Percentiles rank a stretch among this genome's conserved stretches.
Conservation (phyloP, 2,113 vertebrate genomes). For the Anarhynchus alexandrinus region DNA sequence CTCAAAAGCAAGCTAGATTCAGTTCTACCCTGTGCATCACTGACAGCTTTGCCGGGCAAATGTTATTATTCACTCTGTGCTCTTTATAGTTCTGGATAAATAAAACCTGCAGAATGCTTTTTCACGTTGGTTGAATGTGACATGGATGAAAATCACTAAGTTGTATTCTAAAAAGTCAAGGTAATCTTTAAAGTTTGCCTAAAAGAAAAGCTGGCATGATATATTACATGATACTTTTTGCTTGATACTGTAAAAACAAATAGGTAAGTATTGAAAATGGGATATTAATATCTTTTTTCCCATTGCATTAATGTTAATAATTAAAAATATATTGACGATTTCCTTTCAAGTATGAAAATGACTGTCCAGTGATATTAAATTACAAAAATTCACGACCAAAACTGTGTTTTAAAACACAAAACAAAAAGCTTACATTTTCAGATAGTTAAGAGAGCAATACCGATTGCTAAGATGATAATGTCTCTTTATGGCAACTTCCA, state of each 20-base stretch:
- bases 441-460: neutral
- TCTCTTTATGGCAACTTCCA: neutral
- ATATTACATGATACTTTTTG: neutral
- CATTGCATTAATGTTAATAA: neutral
- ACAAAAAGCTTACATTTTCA: neutral
- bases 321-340: neutral
- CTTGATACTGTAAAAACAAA: neutral
- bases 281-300: neutral
- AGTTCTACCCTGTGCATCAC: neutral
- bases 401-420: neutral
- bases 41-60: conserved; percentile 1
- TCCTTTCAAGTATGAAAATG: neutral
- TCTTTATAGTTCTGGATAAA: neutral
- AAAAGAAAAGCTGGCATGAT: neutral
- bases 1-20: conserved; percentile 1
- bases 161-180: neutral
- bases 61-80: neutral
- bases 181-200: neutral
- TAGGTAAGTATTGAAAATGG: neutral
- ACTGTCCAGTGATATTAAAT: neutral
- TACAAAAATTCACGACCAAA: neutral
- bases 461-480: neutral
- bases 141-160: neutral
- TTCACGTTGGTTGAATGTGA: neutral
- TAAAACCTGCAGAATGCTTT: neutral